Evolutionary conservation across 2,888 invertebrate species (phyloP).

Genomic region (Hydrotaea cyrtoneurina): DNA sequence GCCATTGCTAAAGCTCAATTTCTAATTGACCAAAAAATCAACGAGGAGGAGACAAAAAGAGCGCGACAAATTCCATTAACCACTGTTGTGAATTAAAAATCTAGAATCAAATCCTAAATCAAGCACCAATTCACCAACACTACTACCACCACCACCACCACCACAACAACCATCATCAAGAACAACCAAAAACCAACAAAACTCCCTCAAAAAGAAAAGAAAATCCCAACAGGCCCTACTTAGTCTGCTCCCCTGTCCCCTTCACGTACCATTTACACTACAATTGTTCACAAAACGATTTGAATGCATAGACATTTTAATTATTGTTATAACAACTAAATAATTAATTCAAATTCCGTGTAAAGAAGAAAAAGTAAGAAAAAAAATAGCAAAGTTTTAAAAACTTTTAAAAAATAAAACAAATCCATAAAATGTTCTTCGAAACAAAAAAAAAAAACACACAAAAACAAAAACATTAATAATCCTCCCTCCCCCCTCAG

Average conservation of each 20-base stretch:
- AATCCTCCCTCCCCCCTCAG: background rate
- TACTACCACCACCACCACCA: conserved; percentile 44
- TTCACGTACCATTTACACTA: conserved; percentile 3
- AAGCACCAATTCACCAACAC: conserved; percentile 20
- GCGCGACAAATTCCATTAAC: conserved; percentile 92
- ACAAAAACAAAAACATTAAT: too few species aligned
- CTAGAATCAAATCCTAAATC: conserved; percentile 29
- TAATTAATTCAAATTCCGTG: conserved; percentile 21
- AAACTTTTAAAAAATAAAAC: background rate
- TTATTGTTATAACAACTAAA: conserved; percentile 23
- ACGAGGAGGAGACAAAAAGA: conserved; percentile 96
- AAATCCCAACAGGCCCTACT: background rate
- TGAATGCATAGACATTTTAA: conserved; percentile 33
- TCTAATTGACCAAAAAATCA: conserved; percentile 97
- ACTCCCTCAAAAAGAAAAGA: background rate
- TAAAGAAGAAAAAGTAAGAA: conserved; percentile 4
- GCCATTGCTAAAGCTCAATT: conserved; percentile 95
- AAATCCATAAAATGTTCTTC: background rate
- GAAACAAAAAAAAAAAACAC: too few species aligned
- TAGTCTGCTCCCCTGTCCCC: background rate
- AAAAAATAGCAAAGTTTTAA: conserved; percentile 24
- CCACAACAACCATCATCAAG: conserved; percentile 44
- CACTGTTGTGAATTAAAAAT: conserved; percentile 80
- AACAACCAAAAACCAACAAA: background rate
- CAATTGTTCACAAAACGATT: conserved; percentile 32